Conservation (phyloP, 2,113 vertebrate genomes). For the Noturus placidus region DNA sequence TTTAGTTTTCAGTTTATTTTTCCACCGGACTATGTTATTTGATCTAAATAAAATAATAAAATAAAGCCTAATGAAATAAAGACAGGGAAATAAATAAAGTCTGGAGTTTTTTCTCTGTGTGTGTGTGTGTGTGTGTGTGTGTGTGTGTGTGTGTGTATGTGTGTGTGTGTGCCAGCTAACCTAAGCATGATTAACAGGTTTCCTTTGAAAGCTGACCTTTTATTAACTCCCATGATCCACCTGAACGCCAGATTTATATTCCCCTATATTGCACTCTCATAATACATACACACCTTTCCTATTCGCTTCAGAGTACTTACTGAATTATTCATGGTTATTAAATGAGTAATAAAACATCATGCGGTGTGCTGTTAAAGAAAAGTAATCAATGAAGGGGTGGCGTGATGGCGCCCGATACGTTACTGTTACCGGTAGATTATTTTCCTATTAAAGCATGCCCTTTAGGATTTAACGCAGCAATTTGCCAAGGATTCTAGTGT, state of each 20-base stretch:
- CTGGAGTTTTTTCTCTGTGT: background rate
- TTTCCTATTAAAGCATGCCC: background rate
- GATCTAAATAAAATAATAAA: constrained; percentile 7
- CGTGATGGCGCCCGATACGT: background rate
- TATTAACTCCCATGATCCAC: background rate
- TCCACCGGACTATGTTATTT: constrained; percentile 9
- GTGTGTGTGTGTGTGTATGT: background rate
- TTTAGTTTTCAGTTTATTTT: background rate
- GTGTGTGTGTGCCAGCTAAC: background rate
- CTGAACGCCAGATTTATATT: background rate
- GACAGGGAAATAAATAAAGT: background rate
- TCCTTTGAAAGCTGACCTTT: background rate
- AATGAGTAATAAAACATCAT: background rate
- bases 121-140: background rate
- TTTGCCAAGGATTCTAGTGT: background rate
- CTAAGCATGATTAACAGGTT: background rate
- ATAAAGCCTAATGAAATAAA: background rate
- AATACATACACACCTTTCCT: background rate
- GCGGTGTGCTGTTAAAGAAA: background rate
- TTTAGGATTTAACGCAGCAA: background rate
- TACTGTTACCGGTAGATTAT: background rate
- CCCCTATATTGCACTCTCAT: too few species aligned
- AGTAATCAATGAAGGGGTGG: background rate
- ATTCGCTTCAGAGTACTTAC: background rate
- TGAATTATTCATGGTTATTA: background rate